These are phyloP conservation scores for Antennarius striatus DNA, from an alignment of 2,113 vertebrate genomes.

Conservation along the genomic window DNA sequence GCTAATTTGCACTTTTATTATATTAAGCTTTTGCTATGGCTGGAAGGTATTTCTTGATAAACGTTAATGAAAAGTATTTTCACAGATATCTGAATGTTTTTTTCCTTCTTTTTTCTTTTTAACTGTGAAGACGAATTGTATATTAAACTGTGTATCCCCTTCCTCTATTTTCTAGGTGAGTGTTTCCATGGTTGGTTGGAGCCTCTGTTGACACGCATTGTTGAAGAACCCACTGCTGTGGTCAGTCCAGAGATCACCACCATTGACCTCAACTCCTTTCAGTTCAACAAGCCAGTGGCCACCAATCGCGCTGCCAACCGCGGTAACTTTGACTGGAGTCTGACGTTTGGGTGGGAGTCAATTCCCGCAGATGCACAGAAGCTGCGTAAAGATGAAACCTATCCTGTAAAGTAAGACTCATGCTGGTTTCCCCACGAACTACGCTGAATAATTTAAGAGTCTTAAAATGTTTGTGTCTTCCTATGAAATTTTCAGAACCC, in stretches of 20 bases:
- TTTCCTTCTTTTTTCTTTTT: background rate
- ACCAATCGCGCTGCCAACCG: slow-evolving; percentile 84
- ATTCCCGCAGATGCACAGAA: slow-evolving; percentile 80
- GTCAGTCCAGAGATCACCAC: slow-evolving; percentile 93
- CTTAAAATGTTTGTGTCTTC: background rate
- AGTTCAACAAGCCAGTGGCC: slow-evolving; percentile 86
- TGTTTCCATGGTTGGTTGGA: slow-evolving; percentile 97
- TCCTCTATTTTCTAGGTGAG: slow-evolving; percentile 82
- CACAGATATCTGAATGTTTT: background rate
- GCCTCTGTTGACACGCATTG: slow-evolving; percentile 89
- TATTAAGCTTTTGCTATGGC: no score
- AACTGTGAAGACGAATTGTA: background rate
- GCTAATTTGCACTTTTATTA: background rate
- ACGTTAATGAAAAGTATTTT: no score
- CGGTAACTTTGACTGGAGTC: slow-evolving; percentile 96
- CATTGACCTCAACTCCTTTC: slow-evolving; percentile 91
- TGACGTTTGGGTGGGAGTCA: slow-evolving; percentile 91
- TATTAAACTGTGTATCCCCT: background rate
- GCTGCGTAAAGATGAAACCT: slow-evolving; percentile 91
- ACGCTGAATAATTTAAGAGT: slow-evolving; percentile 6
- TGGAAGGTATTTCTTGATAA: no score
- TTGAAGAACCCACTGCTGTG: slow-evolving; percentile 88
- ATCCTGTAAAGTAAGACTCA: slow-evolving; percentile 88
- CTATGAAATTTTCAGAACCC: slow-evolving; percentile 81
- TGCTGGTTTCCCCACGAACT: background rate